Base-by-base conservation (phyloP, 2,888 invertebrate species). In the Nemurella pictetii region DNA sequence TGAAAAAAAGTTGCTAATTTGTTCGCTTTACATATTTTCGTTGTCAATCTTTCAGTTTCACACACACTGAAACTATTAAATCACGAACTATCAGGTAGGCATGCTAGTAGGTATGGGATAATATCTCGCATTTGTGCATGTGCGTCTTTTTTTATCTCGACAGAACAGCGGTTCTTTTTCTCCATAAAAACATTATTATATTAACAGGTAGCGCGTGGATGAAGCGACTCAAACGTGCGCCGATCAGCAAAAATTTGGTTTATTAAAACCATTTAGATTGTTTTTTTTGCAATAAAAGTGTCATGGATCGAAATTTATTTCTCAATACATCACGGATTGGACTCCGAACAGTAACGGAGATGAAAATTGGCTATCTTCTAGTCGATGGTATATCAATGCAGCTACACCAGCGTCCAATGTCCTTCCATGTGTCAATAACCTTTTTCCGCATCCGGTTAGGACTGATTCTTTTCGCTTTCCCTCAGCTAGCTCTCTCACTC, bases 381-480 rank as follows among this genome's bases (percentile, higher is more conserved):
- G 55, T 55, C 55, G 55, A 55, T 55, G 55, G 55, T 55, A 55
- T 55, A 55, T 55, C 55, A 55, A 55, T 55, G 55, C 55, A 55
- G 55, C 55, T n/a, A n/a, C 3, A 20, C 12, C 15, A 55, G 20
- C 9, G 55, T 55, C 9, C 55, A 0, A 28, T 75, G 75, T 75
- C 75, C 26, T 20, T 75, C 28, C 27, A 75, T 27, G 75, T 81
- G 80, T 81, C 80, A 81, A 35, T 81, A 81, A 81, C 80, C 26
- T 3, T 81, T 75, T 75, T 75, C 75, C 75, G 75, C 27, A 25
- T 75, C 75, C 28, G 75, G 26, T 75, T 20, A 55, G 55, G 72
- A 82, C 27, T 36, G 82, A 72, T 82, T 82, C 55, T 28, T 12
- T 55, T 55, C 55, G 55, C 55, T 55, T 20, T 55, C 55, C 20